Conservation (phyloP, 2,113 vertebrate genomes). For the Anarrhichthys ocellatus region DNA sequence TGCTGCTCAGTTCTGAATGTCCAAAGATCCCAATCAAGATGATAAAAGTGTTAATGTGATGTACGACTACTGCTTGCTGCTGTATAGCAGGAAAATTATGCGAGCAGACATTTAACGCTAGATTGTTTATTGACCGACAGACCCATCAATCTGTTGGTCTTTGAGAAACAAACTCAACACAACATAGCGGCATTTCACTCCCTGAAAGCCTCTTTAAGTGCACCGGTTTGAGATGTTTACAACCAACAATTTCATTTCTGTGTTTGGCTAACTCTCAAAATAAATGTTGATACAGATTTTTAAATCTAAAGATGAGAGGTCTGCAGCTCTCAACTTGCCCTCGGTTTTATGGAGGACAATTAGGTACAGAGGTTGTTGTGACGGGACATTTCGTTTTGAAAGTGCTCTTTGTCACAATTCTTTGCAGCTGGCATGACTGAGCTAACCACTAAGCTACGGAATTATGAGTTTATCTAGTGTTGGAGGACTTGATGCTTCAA, state of each 20-base stretch:
- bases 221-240: not conserved
- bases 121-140: not conserved
- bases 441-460: not conserved
- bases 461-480: not conserved
- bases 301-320: not conserved
- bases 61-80: not conserved
- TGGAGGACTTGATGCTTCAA: slow-evolving; percentile 8
- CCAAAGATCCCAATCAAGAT: not conserved
- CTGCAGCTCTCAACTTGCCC: not conserved
- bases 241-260: not conserved
- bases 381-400: not conserved
- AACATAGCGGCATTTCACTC: not conserved
- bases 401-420: not conserved
- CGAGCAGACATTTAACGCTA: not conserved
- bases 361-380: not conserved
- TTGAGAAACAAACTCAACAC: not conserved
- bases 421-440: not conserved
- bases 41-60: not conserved
- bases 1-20: not conserved
- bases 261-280: not conserved
- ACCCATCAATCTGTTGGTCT: not conserved
- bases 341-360: not conserved
- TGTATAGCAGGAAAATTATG: not conserved
- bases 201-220: not conserved
- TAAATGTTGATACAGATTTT: not conserved